Evolutionary conservation across 2,113 vertebrate species (phyloP).

Genomic region (Echinops telfairi): DNA sequence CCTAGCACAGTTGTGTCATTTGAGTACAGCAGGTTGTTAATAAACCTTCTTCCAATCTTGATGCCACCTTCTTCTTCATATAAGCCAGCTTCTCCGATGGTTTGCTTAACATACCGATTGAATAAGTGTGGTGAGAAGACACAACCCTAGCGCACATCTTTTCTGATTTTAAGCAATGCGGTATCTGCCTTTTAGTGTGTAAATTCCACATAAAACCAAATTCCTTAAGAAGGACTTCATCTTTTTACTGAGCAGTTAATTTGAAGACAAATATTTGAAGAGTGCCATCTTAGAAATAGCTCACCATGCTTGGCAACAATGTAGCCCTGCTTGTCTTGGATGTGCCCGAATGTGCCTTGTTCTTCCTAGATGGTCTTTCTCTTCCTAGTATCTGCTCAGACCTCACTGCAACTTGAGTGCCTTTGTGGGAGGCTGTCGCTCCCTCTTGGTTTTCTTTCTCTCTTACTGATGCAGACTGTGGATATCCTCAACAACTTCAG

Average conservation of each 20-base stretch:
- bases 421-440: neutral
- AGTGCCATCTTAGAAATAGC: neutral
- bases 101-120: too few relatives aligned
- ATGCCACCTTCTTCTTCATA: too few relatives aligned
- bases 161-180: too few relatives aligned
- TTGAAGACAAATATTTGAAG: conserved; percentile 4
- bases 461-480: neutral
- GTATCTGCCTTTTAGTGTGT: neutral
- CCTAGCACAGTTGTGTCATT: too few relatives aligned
- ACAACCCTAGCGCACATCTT: too few relatives aligned
- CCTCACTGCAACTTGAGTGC: neutral
- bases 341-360: neutral
- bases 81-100: too few relatives aligned
- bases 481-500: too few relatives aligned
- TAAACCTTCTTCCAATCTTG: too few relatives aligned
- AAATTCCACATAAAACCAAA: neutral
- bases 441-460: neutral
- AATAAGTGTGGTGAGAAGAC: too few relatives aligned
- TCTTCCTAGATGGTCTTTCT: neutral
- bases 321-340: neutral
- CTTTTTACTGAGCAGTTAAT: conserved; percentile 13
- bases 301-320: neutral
- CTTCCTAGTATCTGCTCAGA: neutral
- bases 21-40: too few relatives aligned
- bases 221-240: neutral